Evolutionary conservation across 2,113 vertebrate genomes (phyloP), one percentile per base, ranked within the genome.

Genomic region (Apodemus sylvaticus): DNA sequence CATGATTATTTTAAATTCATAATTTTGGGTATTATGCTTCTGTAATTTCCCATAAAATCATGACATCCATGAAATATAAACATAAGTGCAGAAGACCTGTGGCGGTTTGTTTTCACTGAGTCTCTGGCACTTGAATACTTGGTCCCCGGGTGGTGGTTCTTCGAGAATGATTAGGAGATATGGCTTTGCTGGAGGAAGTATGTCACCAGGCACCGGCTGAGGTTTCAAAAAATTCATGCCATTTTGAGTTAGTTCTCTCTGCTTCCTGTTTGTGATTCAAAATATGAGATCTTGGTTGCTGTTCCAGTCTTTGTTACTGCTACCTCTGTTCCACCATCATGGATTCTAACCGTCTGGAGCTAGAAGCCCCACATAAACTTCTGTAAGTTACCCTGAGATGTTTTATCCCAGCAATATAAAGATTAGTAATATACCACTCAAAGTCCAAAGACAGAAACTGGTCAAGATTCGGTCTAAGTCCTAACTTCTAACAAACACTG

Each of bases 401-500:
- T 85, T 83, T 64, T 85, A 42, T 31, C 39, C 45, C n/a, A 83
- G 13, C 14, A 85, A 24, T 39, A 42, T 58, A 42, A 60, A 62
- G 45, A 39, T 31, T 31, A 31, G 58, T 81, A 62, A 64, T 26
- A 71, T 53, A 93, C 2, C 7, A 86, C 31, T 13, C 51, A 34
- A 89, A 86, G 19, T 89, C 86, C 79, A 42, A 6, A 86, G 17
- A 88, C 19, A 26, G 60, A 95, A 89, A 86, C 0, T 70, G 36
- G 26, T 82, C 45, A 77, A 22, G 36, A 86, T 73, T 45, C 16
- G 77, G 90, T 86, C 45, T 71, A 95, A 55, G 76, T 48, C 68
- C 55, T 73, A 39, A 87, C 94, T 96, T 88, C 81, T 90, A 90
- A 86, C 64, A 79, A 89, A 83, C 36, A 36, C 74, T 64, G 26